Conservation (phyloP, 2,888 invertebrate species). For the Megamerina dolium region DNA sequence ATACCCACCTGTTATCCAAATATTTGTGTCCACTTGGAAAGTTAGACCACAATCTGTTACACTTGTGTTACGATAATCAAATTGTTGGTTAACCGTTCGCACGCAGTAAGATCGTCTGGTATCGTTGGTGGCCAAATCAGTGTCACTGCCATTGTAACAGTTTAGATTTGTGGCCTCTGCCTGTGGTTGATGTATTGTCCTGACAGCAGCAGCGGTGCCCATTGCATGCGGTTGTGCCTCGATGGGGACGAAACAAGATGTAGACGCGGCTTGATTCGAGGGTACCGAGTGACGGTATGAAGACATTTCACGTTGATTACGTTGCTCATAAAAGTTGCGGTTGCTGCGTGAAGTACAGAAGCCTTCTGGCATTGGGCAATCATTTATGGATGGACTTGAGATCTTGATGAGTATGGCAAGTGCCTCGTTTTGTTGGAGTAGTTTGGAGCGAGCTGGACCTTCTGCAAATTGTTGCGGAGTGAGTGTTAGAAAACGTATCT, state of each 20-base stretch:
- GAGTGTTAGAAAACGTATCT: constrained; percentile 73
- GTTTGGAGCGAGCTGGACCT: constrained; percentile 69
- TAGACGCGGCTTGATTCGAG: constrained; percentile 15
- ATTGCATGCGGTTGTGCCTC: constrained; percentile 20
- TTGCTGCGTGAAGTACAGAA: constrained; percentile 56
- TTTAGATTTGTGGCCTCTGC: constrained; percentile 14
- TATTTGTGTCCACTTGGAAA: constrained; percentile 74
- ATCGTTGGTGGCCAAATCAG: constrained; percentile 41
- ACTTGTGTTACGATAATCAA: constrained; percentile 68
- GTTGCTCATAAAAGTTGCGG: constrained; percentile 37
- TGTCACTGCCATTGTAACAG: constrained; percentile 13
- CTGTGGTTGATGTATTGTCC: constrained; percentile 9
- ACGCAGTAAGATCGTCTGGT: constrained; percentile 63
- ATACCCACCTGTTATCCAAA: constrained; percentile 60
- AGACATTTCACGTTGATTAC: constrained; percentile 42
- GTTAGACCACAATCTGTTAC: constrained; percentile 73
- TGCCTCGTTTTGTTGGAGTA: constrained; percentile 70
- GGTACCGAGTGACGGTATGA: constrained; percentile 29
- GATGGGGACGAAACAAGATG: constrained; percentile 16
- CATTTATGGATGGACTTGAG: constrained; percentile 61
- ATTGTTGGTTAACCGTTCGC: constrained; percentile 60
- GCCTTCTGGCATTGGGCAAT: constrained; percentile 66
- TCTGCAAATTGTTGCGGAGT: constrained; percentile 78
- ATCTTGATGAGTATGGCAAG: constrained; percentile 79
- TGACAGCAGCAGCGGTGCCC: constrained; percentile 43